Evolutionary conservation across 2,888 invertebrate genomes (phyloP), one percentile per base, ranked within the genome.

Genomic region (Periphyllus acericola): DNA sequence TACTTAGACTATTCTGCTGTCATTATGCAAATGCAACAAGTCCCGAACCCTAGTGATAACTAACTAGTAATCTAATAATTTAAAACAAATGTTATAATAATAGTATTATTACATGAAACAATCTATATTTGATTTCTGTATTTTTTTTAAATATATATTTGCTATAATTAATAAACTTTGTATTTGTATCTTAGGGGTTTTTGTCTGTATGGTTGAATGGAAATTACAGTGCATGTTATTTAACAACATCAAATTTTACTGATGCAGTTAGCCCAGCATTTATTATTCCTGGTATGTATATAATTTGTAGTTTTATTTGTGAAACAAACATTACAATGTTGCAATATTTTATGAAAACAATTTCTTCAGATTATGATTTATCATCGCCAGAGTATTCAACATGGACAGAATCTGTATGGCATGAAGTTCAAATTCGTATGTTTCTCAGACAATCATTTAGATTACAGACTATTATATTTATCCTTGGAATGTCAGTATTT

Each of bases 381-480:
- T 92, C 93, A 34, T 96, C 96, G 0, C 95, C 95, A 25, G 90
- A 93, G 90, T 98, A 95, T 92, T 96, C 97, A 8, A 95, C 96
- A 21, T 97, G 97, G 97, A 95, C 96, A 34, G 97, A 97, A 93
- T 97, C 97, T 0, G 94, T 96, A 74, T 98, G 97, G 97, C 92
- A 93, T 88, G 92, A 93, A 87, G 93, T 96, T 90, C 94, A 93
- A 90, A 94, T 96, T 89, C 93, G 96, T 89, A 94, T 97, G 92
- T 97, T 97, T 92, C 92, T 97, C 89, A 93, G 94, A 90, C 95
- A 97, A 80, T 93, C 95, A 19, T 29, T 81, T 25, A 72, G 55
- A 87, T n/a, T 87, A n/a, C 87, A 87, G 32, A 81, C 21, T 72
- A 90, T 93, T 89, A 93, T 93, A 4, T 91, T 94, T 71, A 91